Base-by-base conservation (phyloP, 2,113 vertebrate species). In the Motacilla tschutschensis region DNA sequence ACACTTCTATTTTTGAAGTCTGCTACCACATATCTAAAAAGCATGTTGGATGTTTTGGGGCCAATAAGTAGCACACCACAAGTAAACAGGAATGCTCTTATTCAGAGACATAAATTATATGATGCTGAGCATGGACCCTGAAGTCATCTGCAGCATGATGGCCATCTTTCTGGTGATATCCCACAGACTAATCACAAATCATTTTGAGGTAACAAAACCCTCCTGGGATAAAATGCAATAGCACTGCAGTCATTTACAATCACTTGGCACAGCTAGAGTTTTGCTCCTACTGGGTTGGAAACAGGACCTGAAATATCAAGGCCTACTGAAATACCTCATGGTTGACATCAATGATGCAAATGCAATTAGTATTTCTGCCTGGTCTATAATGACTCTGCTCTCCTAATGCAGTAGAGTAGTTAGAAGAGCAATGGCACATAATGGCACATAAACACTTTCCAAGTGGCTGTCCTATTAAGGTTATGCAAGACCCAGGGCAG, bases 401-500 rank as follows among this genome's bases (percentile, higher is more conserved):
- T 57, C 13, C 54, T 88, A 88, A 84, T 57, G 69, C 35, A 82
- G 48, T 20, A 62, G 47, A 62, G 44, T 59, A 64, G 48, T 78
- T 90, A 77, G 44, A 85, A 92, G 29, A 66, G 66, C 55, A 76
- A 35, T 60, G 67, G 77, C 67, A 88, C 60, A 65, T 77, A 87
- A 90, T 60, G 67, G 63, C 53, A 74, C 35, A 82, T 53, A 77
- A 90, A 82, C 64, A 38, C 41, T 91, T 82, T 86, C 41, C 43
- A 87, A 92, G 64, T 70, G 71, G 81, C 67, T 74, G 41, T 91
- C 88, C 84, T 77, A 21, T 88, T 88, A 87, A 84, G 67, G 79
- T 93, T 93, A 90, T 82, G 84, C 86, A 92, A 93, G 90, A 87
- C 44, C 53, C 24, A 85, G 43, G 51, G 72, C 78, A 79, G 79